Percentiles rank a stretch among this genome's conserved stretches.
These are phyloP conservation scores for Drosophila histrio DNA, from an alignment of 2,888 invertebrate genomes.

Conservation along the genomic window DNA sequence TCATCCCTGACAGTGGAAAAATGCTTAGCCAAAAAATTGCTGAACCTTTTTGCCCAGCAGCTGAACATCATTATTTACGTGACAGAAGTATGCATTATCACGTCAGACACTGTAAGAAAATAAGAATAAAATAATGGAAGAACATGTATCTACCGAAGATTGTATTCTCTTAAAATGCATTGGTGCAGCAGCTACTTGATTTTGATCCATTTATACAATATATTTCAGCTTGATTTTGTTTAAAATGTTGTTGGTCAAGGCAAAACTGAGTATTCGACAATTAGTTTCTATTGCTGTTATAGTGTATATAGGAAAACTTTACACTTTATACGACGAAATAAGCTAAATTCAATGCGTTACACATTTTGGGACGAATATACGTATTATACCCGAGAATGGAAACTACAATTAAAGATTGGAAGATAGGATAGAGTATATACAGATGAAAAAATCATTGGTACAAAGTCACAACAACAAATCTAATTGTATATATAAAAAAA, in stretches of 20 bases:
- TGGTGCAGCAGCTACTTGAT: neutral
- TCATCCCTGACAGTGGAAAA: conserved; percentile 58
- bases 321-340: too few species aligned
- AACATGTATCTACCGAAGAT: conserved; percentile 1
- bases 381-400: too few species aligned
- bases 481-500: neutral
- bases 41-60: conserved; percentile 48
- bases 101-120: conserved; percentile 31
- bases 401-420: neutral
- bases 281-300: too few species aligned
- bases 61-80: conserved; percentile 73
- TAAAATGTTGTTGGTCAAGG: too few species aligned
- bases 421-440: neutral
- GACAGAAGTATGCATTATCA: conserved; percentile 63
- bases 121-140: conserved; percentile 7
- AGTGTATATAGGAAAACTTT: too few species aligned
- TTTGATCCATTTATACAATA: neutral
- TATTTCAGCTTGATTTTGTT: too few species aligned
- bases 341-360: too few species aligned
- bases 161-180: neutral
- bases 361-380: too few species aligned
- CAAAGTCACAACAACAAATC: neutral
- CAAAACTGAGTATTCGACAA: too few species aligned
- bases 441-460: neutral
- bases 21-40: conserved; percentile 26